phyloP scores from a whole-genome alignment of 2,888 invertebrate species.

The Pachymerium ferrugineum region DNA sequence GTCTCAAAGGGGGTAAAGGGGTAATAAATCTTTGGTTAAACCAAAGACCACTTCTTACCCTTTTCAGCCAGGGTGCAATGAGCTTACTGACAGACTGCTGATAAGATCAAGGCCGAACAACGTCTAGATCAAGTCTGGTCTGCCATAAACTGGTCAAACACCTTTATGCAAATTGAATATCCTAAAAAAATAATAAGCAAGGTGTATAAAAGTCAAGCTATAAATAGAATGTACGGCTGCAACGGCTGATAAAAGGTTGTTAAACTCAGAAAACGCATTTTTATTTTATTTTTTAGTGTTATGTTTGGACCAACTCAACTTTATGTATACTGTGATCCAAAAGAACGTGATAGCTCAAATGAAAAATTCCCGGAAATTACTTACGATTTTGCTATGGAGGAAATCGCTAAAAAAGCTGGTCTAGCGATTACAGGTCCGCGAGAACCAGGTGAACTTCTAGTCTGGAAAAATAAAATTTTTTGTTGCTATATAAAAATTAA shows the following conservation, averaged over 20 bases:
- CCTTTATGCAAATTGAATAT: slow-evolving; percentile 5
- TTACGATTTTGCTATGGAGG: slow-evolving; percentile 54
- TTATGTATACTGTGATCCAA: slow-evolving; percentile 53
- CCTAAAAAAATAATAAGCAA: slow-evolving; percentile 11
- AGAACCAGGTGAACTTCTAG: slow-evolving; percentile 37
- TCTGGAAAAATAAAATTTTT: background rate
- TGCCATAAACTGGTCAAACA: slow-evolving; percentile 24
- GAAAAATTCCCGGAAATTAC: slow-evolving; percentile 47
- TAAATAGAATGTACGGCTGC: background rate
- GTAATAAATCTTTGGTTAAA: background rate
- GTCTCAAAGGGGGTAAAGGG: background rate
- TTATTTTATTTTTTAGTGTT: slow-evolving; percentile 46
- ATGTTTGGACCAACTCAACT: slow-evolving; percentile 55
- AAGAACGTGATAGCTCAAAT: slow-evolving; percentile 42
- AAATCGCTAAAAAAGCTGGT: slow-evolving; percentile 51
- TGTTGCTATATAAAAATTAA: background rate
- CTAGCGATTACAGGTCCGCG: slow-evolving; percentile 39
- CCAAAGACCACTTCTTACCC: slow-evolving; percentile 17
- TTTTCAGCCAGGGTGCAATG: slow-evolving; percentile 11
- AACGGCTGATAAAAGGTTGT: background rate
- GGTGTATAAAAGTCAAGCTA: slow-evolving; percentile 20
- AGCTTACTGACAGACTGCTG: slow-evolving; percentile 9
- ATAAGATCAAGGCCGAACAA: slow-evolving; percentile 8
- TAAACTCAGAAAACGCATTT: too few relatives aligned
- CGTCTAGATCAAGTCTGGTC: slow-evolving; percentile 16